A percentile compares a stretch with the other conserved stretches of the same genome.
Evolutionary conservation across 2,888 invertebrate species (phyloP).

Genomic region (Coecobrya sp.): DNA sequence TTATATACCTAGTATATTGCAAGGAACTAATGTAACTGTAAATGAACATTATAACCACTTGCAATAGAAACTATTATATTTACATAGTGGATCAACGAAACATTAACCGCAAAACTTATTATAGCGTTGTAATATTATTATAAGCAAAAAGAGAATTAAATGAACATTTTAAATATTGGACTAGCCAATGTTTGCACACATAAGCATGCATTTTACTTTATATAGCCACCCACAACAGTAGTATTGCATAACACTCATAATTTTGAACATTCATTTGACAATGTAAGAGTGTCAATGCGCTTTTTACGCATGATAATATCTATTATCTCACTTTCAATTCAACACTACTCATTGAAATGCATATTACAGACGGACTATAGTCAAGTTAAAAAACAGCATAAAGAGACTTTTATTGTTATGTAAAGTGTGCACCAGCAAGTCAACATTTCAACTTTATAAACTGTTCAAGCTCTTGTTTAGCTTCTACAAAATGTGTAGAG

Average conservation of each 20-base stretch:
- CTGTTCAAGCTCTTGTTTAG: too few species aligned
- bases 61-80: neutral
- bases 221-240: too few species aligned
- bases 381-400: neutral
- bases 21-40: neutral
- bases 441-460: neutral
- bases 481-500: neutral
- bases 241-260: too few species aligned
- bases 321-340: neutral
- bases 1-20: neutral
- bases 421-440: neutral
- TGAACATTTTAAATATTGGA: too few species aligned
- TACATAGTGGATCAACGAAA: neutral
- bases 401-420: neutral
- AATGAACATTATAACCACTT: neutral
- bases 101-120: neutral
- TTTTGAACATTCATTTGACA: neutral
- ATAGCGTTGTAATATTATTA: neutral
- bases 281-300: neutral
- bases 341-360: neutral
- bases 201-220: too few species aligned
- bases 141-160: too few species aligned
- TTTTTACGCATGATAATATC: neutral
- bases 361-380: neutral
- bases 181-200: too few species aligned